Evolutionary conservation across 2,797 vertebrate genomes (phyloP).

Genomic region (Mormyrops attenuatus): DNA sequence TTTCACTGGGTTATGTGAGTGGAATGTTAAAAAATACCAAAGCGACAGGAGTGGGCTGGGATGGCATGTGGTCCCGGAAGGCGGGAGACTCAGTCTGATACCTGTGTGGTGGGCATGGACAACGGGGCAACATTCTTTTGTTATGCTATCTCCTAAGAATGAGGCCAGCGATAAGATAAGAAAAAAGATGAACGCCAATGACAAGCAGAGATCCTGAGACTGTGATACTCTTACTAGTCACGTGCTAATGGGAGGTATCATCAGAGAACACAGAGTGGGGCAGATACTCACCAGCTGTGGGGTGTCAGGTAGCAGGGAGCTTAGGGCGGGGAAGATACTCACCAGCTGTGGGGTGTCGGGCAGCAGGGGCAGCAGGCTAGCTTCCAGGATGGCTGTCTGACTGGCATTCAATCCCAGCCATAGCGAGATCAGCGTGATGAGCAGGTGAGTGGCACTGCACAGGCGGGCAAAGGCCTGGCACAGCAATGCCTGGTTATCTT

Average conservation of each 20-base stretch:
- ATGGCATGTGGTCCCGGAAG: background rate
- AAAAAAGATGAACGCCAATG: background rate
- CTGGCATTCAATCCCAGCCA: conserved; percentile 80
- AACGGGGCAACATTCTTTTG: background rate
- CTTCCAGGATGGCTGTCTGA: conserved; percentile 80
- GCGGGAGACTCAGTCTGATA: conserved; percentile 24
- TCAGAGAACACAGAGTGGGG: background rate
- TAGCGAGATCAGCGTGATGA: conserved; percentile 79
- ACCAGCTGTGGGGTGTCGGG: conserved; percentile 80
- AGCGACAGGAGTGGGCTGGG: conserved; percentile 12
- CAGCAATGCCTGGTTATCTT: conserved; percentile 74
- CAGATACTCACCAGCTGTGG: conserved; percentile 67
- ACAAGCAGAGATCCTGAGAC: background rate
- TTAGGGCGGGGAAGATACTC: conserved; percentile 14
- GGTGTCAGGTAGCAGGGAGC: conserved; percentile 70
- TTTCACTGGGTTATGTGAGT: conserved; percentile 29
- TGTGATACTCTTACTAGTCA: background rate
- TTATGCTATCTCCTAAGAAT: background rate
- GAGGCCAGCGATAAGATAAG: background rate
- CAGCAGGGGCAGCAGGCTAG: conserved; percentile 79
- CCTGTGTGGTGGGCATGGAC: background rate
- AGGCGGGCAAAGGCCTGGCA: conserved; percentile 75
- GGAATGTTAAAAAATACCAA: conserved; percentile 29
- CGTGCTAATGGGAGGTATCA: background rate
- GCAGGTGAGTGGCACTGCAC: conserved; percentile 77